phyloP scores from a whole-genome alignment of 1,140 invertebrate species.

The Radopholus similis region DNA sequence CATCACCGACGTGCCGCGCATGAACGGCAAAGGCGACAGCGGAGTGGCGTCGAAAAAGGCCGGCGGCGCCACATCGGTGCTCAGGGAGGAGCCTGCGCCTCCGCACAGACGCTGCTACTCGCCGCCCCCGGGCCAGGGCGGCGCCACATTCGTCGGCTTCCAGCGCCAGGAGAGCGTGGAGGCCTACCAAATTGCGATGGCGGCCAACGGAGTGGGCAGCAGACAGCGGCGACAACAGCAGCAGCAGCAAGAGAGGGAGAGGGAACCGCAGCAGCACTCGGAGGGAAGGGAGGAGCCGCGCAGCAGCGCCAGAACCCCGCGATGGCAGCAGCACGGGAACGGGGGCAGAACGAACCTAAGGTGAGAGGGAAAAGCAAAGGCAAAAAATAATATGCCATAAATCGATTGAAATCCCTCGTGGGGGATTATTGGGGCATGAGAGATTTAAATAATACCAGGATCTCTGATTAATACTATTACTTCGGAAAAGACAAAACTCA shows the following conservation, averaged over 20 bases:
- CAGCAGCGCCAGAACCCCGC: background rate
- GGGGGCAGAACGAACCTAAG: background rate
- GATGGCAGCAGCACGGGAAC: background rate
- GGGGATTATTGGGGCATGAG: too few species aligned
- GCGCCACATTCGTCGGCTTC: constrained; percentile 3
- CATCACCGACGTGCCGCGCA: constrained; percentile 18
- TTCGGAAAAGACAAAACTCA: too few species aligned
- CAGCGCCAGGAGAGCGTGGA: constrained; percentile 18
- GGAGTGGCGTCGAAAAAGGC: background rate
- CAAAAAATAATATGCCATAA: too few species aligned
- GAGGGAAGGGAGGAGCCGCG: background rate
- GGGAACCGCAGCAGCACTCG: background rate
- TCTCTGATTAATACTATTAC: too few species aligned
- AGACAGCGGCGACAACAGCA: background rate
- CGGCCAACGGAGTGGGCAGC: background rate
- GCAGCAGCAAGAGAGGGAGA: background rate
- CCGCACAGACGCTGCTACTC: background rate
- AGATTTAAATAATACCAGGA: too few species aligned
- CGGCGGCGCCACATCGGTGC: background rate
- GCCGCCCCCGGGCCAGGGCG: background rate
- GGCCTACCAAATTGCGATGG: constrained; percentile 11
- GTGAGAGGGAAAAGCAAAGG: background rate
- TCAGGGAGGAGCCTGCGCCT: background rate
- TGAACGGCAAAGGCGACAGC: constrained; percentile 13
- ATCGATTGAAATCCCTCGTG: too few species aligned